Percentiles rank a stretch among this genome's conserved stretches.
Conservation (phyloP, 2,888 invertebrate genomes). For the Netelia fuscicornis region DNA sequence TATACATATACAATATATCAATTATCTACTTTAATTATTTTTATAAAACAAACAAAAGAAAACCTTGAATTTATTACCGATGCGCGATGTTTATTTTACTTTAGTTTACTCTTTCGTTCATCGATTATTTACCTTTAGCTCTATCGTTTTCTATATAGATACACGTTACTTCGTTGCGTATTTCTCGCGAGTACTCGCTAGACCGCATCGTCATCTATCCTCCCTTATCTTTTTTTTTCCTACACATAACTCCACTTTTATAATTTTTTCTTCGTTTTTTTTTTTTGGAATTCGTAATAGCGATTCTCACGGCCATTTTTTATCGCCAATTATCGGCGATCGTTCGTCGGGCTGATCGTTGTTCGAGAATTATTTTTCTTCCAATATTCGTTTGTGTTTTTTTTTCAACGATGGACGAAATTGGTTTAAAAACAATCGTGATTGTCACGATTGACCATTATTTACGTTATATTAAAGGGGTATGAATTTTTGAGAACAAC, state of each 20-base stretch:
- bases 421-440: neutral
- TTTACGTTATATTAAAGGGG: too few species aligned
- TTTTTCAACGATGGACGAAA: neutral
- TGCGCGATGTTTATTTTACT: conserved; percentile 49
- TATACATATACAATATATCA: conserved; percentile 74
- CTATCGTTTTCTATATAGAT: conserved; percentile 78
- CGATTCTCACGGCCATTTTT: conserved; percentile 13
- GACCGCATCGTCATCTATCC: conserved; percentile 55
- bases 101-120: conserved; percentile 10
- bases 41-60: conserved; percentile 46
- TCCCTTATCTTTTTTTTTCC: conserved; percentile 56
- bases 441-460: conserved; percentile 4
- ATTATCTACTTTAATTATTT: conserved; percentile 84
- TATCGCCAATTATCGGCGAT: conserved; percentile 18
- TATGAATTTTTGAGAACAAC: too few species aligned
- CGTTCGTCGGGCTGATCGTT: conserved; percentile 44
- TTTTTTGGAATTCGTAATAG: conserved; percentile 62
- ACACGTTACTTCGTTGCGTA: conserved; percentile 77
- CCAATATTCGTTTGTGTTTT: neutral
- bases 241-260: conserved; percentile 35
- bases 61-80: conserved; percentile 81
- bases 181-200: conserved; percentile 55
- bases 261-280: conserved; percentile 37
- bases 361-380: neutral
- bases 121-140: conserved; percentile 77